phyloP scores from a whole-genome alignment of 2,888 invertebrate species.

The Apamea crenata region DNA sequence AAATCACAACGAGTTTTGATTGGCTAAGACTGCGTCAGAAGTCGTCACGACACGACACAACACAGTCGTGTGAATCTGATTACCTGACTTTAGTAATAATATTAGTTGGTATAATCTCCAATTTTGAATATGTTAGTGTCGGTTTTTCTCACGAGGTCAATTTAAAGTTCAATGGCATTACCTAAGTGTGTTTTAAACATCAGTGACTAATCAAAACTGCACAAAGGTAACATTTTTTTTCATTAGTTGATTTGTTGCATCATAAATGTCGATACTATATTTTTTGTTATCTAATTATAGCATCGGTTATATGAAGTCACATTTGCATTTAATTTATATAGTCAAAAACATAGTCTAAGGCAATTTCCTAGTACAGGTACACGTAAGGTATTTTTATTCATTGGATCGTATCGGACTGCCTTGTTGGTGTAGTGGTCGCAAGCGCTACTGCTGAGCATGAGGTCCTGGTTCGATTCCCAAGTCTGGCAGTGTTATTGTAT shows the following conservation, averaged over 20 bases:
- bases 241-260: not conserved
- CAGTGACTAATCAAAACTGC: not conserved
- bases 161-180: not conserved
- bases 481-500: too few relatives aligned
- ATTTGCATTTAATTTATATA: not conserved
- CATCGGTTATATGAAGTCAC: not conserved
- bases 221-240: not conserved
- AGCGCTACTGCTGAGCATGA: too few relatives aligned
- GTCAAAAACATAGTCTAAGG: not conserved
- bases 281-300: not conserved
- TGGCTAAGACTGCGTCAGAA: not conserved
- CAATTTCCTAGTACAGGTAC: not conserved
- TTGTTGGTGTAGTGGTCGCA: too few relatives aligned
- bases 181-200: not conserved
- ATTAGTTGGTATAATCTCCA: not conserved
- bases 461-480: too few relatives aligned
- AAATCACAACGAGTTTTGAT: not conserved
- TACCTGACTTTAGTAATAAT: not conserved
- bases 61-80: not conserved
- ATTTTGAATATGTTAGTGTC: not conserved
- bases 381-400: too few relatives aligned
- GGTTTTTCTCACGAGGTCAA: slow-evolving; percentile 1
- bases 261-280: too few relatives aligned
- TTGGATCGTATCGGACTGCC: too few relatives aligned
- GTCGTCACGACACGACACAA: not conserved